phyloP scores from a whole-genome alignment of 2,113 vertebrate species.

The Coryphaenoides rupestris region DNA sequence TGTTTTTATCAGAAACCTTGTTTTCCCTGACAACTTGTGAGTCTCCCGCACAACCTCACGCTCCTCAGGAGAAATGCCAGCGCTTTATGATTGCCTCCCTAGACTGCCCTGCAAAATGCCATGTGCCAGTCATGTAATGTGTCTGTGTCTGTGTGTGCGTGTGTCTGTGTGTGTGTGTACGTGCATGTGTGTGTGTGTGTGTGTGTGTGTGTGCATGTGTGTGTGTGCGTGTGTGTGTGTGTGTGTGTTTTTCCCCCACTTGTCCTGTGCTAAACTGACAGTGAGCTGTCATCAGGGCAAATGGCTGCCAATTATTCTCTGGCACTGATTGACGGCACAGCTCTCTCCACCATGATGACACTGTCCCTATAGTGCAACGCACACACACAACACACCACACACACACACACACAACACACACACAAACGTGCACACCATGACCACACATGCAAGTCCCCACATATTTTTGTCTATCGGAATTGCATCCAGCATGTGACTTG shows the following conservation, averaged over 20 bases:
- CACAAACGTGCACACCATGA: constrained; percentile 14
- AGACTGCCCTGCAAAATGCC: neutral
- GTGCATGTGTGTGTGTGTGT: too few species aligned
- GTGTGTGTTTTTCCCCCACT: neutral
- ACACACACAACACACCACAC: neutral
- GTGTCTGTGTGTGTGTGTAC: neutral
- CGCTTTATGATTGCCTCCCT: neutral
- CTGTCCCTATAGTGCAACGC: constrained; percentile 12
- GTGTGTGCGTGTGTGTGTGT: too few species aligned
- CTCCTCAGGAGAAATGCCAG: neutral
- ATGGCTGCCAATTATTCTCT: constrained; percentile 54
- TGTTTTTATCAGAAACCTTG: too few species aligned
- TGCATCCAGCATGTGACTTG: constrained; percentile 42
- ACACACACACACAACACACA: constrained; percentile 1
- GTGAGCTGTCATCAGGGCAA: constrained; percentile 47
- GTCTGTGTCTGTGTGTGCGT: neutral
- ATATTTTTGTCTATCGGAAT: constrained; percentile 42
- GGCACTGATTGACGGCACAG: constrained; percentile 57
- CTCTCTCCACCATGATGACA: constrained; percentile 31
- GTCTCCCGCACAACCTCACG: neutral
- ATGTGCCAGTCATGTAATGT: too few species aligned
- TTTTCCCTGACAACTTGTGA: neutral
- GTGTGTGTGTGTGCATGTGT: too few species aligned
- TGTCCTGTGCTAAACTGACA: constrained; percentile 49
- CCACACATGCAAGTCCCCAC: constrained; percentile 13